Evolutionary conservation across 2,113 vertebrate genomes (phyloP).

Genomic region (Sebastes schlegelii): DNA sequence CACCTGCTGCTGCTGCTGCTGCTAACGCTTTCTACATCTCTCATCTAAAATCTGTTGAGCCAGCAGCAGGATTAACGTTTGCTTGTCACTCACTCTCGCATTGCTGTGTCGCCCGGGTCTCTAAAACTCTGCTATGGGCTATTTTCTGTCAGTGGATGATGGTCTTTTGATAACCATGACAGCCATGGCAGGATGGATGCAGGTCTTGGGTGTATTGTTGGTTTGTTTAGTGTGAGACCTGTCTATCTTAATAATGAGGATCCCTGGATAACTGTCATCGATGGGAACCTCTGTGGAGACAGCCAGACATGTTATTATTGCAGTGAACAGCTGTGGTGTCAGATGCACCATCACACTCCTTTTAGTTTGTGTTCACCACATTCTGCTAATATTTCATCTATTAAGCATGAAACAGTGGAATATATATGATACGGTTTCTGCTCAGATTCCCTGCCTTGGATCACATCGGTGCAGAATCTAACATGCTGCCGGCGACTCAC

Average conservation of each 20-base stretch:
- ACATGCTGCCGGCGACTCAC: slow-evolving; percentile 53
- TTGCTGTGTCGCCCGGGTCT: slow-evolving; percentile 10
- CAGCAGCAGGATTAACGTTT: slow-evolving; percentile 52
- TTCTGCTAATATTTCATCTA: not conserved
- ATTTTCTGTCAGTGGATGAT: slow-evolving; percentile 39
- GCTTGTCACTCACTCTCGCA: slow-evolving; percentile 47
- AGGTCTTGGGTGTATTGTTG: slow-evolving; percentile 27
- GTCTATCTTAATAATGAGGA: slow-evolving; percentile 55
- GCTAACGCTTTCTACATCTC: slow-evolving; percentile 38
- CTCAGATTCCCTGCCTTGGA: slow-evolving; percentile 25
- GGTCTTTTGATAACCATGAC: slow-evolving; percentile 63
- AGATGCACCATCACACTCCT: not conserved
- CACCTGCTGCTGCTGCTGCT: slow-evolving; percentile 57
- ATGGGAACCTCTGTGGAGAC: slow-evolving; percentile 9
- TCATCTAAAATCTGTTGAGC: slow-evolving; percentile 56
- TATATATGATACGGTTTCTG: slow-evolving; percentile 13
- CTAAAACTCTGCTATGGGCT: slow-evolving; percentile 48
- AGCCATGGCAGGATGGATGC: slow-evolving; percentile 16
- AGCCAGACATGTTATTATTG: slow-evolving; percentile 37
- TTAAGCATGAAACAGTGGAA: slow-evolving; percentile 11
- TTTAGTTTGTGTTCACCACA: slow-evolving; percentile 32
- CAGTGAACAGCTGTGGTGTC: slow-evolving; percentile 25
- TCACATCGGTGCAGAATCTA: slow-evolving; percentile 24
- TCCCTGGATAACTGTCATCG: slow-evolving; percentile 23
- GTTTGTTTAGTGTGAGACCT: slow-evolving; percentile 26